phyloP scores from a whole-genome alignment of 2,888 invertebrate species.

The Penaeus monodon region DNA sequence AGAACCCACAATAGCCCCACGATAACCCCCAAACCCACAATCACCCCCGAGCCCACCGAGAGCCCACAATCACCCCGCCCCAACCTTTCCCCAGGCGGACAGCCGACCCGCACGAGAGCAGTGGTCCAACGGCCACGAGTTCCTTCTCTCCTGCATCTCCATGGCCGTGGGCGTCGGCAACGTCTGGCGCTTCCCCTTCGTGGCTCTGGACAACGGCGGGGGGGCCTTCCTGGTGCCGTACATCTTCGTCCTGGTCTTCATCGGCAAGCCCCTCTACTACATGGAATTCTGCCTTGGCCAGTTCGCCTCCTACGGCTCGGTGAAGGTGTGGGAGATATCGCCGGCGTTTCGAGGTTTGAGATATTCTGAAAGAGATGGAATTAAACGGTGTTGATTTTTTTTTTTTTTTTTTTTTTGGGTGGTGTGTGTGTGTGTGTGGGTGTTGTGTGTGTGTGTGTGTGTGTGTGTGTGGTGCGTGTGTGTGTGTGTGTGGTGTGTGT shows the following conservation, averaged over 20 bases:
- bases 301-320: constrained; percentile 83
- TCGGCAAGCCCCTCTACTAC: constrained; percentile 82
- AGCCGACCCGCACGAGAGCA: constrained; percentile 66
- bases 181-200: constrained; percentile 69
- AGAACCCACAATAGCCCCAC: too few species aligned
- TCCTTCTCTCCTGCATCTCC: constrained; percentile 80
- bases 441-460: too few species aligned
- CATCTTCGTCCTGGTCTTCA: constrained; percentile 75
- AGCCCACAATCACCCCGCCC: too few species aligned
- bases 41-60: too few species aligned
- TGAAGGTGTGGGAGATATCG: constrained; percentile 72
- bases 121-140: constrained; percentile 77
- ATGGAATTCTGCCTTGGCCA: constrained; percentile 87
- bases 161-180: constrained; percentile 80
- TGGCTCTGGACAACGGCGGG: constrained; percentile 65
- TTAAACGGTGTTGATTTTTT: too few species aligned
- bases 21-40: too few species aligned
- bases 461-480: too few species aligned
- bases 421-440: too few species aligned
- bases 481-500: too few species aligned
- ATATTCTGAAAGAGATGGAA: too few species aligned
- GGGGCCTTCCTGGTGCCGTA: constrained; percentile 78
- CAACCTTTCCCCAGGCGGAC: neutral
- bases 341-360: constrained; percentile 63
- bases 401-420: too few species aligned